Base-by-base conservation (phyloP, 1,140 invertebrate species). In the Cydia splendana region DNA sequence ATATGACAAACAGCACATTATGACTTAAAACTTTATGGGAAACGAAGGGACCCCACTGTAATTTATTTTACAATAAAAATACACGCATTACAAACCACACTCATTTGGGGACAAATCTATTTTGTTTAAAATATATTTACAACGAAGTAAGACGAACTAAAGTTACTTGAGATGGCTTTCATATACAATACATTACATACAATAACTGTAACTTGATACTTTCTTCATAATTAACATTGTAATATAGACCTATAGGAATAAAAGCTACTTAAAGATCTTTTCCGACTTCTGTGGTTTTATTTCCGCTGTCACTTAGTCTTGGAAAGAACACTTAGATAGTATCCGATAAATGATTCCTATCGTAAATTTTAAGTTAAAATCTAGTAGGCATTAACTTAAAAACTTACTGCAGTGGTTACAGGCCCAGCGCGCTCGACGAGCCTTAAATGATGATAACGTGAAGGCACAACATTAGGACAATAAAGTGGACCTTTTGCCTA, bases 391-490 rank as follows among this genome's bases (percentile, higher is more conserved):
- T 76, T 78, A 77, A n/a, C n/a, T n/a, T n/a, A n/a, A n/a, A 79
- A 81, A 81, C 78, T 79, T 76, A 76, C 53, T 38, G 69, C 71
- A 75, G 76, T 62, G 75, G 79, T 82, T 80, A 76, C 76, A 76
- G 62, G 62, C 65, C 28, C 45, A 13, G 20, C 76, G 42, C 73
- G 75, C 78, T 76, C 76, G 81, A 80, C 76, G 76, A 80, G 77
- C 78, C 79, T 84, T 84, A 88, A 87, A 86, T 83, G 79, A 84
- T 88, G 82, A 85, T 85, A 79, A 85, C 82, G 84, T 86, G 85
- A 90, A 87, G 85, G 85, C 78, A 87, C 82, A 84, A 85, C 83
- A 87, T 88, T 86, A 86, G 81, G 79, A 87, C 87, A 88, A 87
- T 88, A 89, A 88, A 86, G 82, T 86, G 79, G 79, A 81, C 87